Conservation (phyloP, 2,797 vertebrate species). For the Clarias fuscus region DNA sequence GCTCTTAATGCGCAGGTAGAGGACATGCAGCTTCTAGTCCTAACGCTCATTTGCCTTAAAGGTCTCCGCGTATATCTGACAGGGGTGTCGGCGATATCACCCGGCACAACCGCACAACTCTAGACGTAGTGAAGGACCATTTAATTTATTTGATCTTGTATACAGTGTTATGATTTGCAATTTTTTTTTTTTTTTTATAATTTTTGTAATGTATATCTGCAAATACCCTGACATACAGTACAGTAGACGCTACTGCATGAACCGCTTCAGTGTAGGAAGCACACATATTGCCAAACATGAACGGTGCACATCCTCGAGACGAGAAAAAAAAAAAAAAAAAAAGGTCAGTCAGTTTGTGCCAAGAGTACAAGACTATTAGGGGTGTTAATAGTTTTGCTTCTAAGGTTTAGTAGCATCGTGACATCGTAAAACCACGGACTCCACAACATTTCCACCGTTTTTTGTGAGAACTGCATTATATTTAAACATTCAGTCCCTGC, state of each 20-base stretch:
- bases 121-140: constrained; percentile 60
- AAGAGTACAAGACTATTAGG: constrained; percentile 1
- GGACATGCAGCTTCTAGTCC: constrained; percentile 40
- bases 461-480: too few relatives aligned
- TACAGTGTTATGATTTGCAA: constrained; percentile 68
- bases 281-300: constrained; percentile 17
- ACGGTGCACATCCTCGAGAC: neutral
- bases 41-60: constrained; percentile 61
- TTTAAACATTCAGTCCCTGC: neutral
- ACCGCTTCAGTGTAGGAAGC: constrained; percentile 27
- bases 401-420: neutral
- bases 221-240: constrained; percentile 35
- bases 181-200: constrained; percentile 70
- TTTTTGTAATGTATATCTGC: constrained; percentile 60
- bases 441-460: neutral
- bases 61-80: constrained; percentile 62
- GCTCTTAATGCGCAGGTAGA: constrained; percentile 56
- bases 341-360: neutral
- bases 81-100: constrained; percentile 70
- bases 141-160: constrained; percentile 80
- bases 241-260: constrained; percentile 37
- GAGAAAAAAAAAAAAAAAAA: neutral
- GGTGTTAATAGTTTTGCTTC: constrained; percentile 9
- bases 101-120: constrained; percentile 70
- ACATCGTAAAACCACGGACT: neutral